These are phyloP conservation scores for Apaloderma vittatum DNA, from an alignment of 2,113 vertebrate genomes.

Conservation along the genomic window DNA sequence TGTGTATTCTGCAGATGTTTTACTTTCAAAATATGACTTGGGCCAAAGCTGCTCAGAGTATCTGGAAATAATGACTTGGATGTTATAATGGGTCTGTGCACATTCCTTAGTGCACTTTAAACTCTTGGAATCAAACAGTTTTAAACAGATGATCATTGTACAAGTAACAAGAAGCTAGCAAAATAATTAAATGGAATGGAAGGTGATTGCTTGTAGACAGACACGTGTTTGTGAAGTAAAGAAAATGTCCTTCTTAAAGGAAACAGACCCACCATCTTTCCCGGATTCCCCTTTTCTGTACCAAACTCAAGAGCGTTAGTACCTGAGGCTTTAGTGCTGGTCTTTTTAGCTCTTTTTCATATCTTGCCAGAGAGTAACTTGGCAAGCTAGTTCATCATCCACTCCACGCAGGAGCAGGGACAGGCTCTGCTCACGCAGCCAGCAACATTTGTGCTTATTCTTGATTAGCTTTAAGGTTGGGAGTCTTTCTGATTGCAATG, in stretches of 20 bases:
- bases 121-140: rapidly evolving
- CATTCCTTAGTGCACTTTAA: not conserved
- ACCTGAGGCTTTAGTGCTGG: not conserved
- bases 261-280: no score
- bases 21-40: not conserved
- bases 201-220: not conserved
- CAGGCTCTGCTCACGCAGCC: not conserved
- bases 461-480: not conserved
- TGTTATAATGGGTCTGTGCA: not conserved
- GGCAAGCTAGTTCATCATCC: not conserved
- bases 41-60: not conserved
- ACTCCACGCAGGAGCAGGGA: not conserved
- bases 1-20: not conserved
- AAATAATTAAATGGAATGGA: not conserved
- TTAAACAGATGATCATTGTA: rapidly evolving
- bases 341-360: not conserved
- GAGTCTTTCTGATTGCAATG: not conserved
- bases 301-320: not conserved
- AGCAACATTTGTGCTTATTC: not conserved
- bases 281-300: not conserved
- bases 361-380: no score
- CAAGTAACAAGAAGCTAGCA: not conserved
- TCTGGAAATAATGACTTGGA: not conserved
- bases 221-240: not conserved
- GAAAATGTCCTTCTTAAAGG: not conserved